Evolutionary conservation across 2,113 vertebrate species (phyloP), one percentile per base, ranked within the genome.

Genomic region (Pristiophorus japonicus): DNA sequence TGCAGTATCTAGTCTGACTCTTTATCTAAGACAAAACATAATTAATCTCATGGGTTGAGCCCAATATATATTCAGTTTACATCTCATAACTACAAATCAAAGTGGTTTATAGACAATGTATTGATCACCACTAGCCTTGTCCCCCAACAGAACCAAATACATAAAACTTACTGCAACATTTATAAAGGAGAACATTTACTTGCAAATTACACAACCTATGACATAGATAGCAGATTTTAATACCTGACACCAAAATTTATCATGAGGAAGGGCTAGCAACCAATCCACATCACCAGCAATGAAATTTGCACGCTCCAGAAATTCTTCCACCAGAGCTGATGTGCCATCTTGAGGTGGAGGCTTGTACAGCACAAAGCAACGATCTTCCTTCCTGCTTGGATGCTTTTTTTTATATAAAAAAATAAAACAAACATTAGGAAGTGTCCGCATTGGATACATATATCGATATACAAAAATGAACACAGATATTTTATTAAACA

Each of bases 211-310:
- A 67, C 4, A 16, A 30, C 27, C 2, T n/a, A 63, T 20, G 59
- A 95, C 14, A n/a, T 27, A 94, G 38, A 73, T 51, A 51, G 38
- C 42, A 34, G 42, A 47, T 42, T 94, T 30, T 70, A 62, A 97
- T 97, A 99, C 99, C 99, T 99, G 99, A 97, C 99, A 99, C 99
- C 99, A 99, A 97, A 99, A 99, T 96, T 97, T 99, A 96, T 99
- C 98, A 20, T 99, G 99, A 95, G 99, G 98, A 97, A 99, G 97
- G 18, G 97, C 96, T 38, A 99, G 98, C 90, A 99, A 98, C 99
- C 99, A 99, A 96, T 98, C 98, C 96, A 99, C 97, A 96, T 99
- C 99, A 96, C 98, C 98, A 0, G 97, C 97, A 96, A 99, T 98
- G 96, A 99, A 99, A 96, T 97, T 98, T 96, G 98, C 98, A 95